These are phyloP conservation scores for Thalassophryne amazonica DNA, from an alignment of 2,797 vertebrate species.

Conservation along the genomic window DNA sequence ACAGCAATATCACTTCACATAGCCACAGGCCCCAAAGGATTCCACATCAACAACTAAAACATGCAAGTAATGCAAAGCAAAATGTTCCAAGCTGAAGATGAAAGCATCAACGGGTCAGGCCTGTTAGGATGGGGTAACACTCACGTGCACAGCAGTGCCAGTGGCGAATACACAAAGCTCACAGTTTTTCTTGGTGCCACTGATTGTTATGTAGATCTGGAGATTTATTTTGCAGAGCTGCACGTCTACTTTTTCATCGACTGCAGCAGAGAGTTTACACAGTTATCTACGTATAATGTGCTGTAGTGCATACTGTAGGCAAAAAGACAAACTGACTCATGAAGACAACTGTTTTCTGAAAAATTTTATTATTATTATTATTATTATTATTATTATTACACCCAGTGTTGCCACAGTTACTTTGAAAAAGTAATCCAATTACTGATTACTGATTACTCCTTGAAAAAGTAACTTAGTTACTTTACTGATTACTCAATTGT, in stretches of 20 bases:
- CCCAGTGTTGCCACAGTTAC: too few relatives aligned
- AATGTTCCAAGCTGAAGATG: constrained; percentile 59
- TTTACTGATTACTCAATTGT: too few relatives aligned
- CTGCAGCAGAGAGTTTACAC: constrained; percentile 71
- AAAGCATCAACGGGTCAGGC: constrained; percentile 71
- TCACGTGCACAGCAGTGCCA: constrained; percentile 37
- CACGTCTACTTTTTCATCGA: constrained; percentile 84
- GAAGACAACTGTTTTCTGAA: constrained; percentile 63
- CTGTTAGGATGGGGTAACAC: constrained; percentile 28
- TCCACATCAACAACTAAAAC: constrained; percentile 57
- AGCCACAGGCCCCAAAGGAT: constrained; percentile 70
- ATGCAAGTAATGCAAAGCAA: constrained; percentile 64
- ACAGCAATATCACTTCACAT: constrained; percentile 83
- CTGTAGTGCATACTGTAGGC: constrained; percentile 60
- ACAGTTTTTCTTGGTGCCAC: constrained; percentile 62
- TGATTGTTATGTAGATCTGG: constrained; percentile 71
- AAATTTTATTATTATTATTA: too few relatives aligned
- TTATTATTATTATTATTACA: too few relatives aligned
- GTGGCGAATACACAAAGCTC: constrained; percentile 74
- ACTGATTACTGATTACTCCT: too few relatives aligned
- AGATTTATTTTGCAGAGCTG: constrained; percentile 80
- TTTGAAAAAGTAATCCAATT: too few relatives aligned
- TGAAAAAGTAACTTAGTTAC: too few relatives aligned
- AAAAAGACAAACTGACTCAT: constrained; percentile 62
- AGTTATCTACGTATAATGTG: too few relatives aligned